Evolutionary conservation across 1,140 invertebrate species (phyloP).

Genomic region (Gryon sp.): DNA sequence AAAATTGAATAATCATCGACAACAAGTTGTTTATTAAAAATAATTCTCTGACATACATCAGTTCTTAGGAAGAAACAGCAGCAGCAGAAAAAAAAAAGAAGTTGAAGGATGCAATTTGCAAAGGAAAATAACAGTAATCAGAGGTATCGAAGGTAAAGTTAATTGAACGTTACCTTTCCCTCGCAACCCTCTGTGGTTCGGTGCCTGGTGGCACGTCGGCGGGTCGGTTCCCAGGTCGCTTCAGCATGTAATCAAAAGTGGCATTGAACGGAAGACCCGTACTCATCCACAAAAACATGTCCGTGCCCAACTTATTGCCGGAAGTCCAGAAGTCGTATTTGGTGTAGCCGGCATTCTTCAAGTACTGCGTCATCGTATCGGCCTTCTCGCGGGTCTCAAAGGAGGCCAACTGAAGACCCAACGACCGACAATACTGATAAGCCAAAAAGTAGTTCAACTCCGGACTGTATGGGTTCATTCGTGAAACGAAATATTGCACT

Average conservation of each 20-base stretch:
- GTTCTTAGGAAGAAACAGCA: neutral
- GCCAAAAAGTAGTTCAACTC: conserved; percentile 92
- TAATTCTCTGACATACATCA: too few species aligned
- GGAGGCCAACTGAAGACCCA: conserved; percentile 90
- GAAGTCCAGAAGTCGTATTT: conserved; percentile 94
- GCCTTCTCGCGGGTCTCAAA: conserved; percentile 93
- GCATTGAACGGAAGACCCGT: conserved; percentile 91
- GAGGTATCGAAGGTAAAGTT: conserved; percentile 15
- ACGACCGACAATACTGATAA: conserved; percentile 92
- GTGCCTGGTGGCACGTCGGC: conserved; percentile 80
- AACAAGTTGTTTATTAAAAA: too few species aligned
- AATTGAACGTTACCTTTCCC: conserved; percentile 82
- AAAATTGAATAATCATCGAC: too few species aligned
- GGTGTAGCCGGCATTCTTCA: conserved; percentile 89
- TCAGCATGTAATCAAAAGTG: conserved; percentile 90
- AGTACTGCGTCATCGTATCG: conserved; percentile 89
- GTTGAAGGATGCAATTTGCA: conserved; percentile 22
- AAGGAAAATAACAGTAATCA: conserved; percentile 50
- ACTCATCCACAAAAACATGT: conserved; percentile 94
- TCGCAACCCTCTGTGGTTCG: conserved; percentile 86
- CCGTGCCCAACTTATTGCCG: conserved; percentile 90
- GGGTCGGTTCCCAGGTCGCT: conserved; percentile 75
- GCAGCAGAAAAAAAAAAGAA: neutral
- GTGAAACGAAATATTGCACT: conserved; percentile 91
- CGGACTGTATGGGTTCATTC: conserved; percentile 92